Base-by-base conservation (phyloP, 2,888 invertebrate species). In the Galerucella calmariensis region DNA sequence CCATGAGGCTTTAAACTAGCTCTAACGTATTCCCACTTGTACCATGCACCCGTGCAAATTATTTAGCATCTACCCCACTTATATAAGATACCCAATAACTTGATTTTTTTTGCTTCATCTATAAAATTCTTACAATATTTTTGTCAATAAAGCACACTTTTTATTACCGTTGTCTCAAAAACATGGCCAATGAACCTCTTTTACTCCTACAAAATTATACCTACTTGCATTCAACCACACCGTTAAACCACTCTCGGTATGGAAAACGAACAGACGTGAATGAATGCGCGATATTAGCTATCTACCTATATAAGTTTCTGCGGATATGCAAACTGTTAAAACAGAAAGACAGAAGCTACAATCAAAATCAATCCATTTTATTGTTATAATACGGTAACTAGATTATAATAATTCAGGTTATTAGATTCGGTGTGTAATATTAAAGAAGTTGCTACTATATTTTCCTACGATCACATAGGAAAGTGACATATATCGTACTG, bases 101-200 rank as follows among this genome's bases (percentile, higher is more conserved):
- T 3, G 20, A 20, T 35, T 35, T 5, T 35, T 41, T 41, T 41
- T 1, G 8, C 8, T 41, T 9, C 35, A 41, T 41, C 9, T 41
- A 41, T 9, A 41, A 41, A 41, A 41, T 41, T 41, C 35, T 8
- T 41, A 41, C 35, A 41, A 41, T 41, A 41, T 41, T 41, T 41
- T 8, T 41, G 35, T 9, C 35, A 9, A 8, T 41, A 9, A 9
- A 41, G 35, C 9, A 41, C 35, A 9, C 9, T 41, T 41, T 41
- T 41, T 41, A 41, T 41, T 1, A 8, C 9, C 35, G 35, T 9
- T 9, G 35, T 41, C 9, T 56, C 41, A 41, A 67, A 67, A 67
- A 67, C 9, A 20, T 67, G 67, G 67, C 53, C 56, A 56, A 67
- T 67, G 67, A 56, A 56, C 67, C 27, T 56, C 35, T 53, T 35